Percentiles rank a stretch among this genome's conserved stretches.
phyloP scores from a whole-genome alignment of 1,140 invertebrate species.

The Aphaenogaster rudis region DNA sequence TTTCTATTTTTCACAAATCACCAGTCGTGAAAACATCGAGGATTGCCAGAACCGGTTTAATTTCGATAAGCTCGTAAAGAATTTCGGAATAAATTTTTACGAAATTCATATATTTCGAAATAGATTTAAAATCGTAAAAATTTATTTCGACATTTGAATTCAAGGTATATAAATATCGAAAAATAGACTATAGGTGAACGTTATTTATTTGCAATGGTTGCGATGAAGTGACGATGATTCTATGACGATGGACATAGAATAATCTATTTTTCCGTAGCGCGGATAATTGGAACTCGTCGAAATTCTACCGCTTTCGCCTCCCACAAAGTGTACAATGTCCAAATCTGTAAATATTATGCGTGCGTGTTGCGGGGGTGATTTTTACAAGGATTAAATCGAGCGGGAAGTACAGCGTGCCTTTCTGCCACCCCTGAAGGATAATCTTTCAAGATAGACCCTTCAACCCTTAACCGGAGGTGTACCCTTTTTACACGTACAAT shows the following conservation, averaged over 20 bases:
- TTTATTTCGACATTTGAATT: not conserved
- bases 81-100: not conserved
- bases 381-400: conserved; percentile 28
- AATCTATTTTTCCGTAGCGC: not conserved
- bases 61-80: not conserved
- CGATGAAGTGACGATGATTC: not conserved
- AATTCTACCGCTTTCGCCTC: not conserved
- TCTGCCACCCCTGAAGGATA: conserved; percentile 1
- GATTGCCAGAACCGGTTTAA: not conserved
- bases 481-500: conserved; percentile 1
- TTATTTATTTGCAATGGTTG: not conserved
- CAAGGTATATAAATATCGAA: not conserved
- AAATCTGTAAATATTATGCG: conserved; percentile 67
- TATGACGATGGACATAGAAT: not conserved
- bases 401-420: conserved; percentile 34
- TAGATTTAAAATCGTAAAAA: not conserved
- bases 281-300: not conserved
- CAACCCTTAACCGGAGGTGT: not conserved
- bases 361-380: not conserved
- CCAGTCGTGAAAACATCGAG: conserved; percentile 56
- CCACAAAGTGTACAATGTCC: conserved; percentile 52
- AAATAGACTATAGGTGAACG: no score
- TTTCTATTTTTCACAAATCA: conserved; percentile 65
- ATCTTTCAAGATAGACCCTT: conserved; percentile 28
- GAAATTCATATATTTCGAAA: not conserved